phyloP scores from a whole-genome alignment of 2,888 invertebrate genomes.

The Azorinus chamasolen region DNA sequence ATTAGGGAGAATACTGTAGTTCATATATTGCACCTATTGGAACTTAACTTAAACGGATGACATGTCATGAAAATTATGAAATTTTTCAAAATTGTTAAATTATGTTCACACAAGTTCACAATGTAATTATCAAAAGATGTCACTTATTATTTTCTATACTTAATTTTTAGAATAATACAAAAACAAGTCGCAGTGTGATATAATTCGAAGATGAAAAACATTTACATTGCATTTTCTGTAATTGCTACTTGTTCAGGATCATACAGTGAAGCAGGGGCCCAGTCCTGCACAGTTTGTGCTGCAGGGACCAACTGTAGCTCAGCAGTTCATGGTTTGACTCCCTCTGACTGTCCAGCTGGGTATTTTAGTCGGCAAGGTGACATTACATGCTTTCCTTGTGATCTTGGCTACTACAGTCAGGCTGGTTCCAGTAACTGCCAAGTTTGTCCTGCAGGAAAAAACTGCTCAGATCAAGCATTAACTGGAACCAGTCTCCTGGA shows the following conservation, averaged over 20 bases:
- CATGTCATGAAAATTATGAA: too few relatives aligned
- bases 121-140: too few relatives aligned
- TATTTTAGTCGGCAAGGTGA: conserved; percentile 66
- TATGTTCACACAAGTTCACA: too few relatives aligned
- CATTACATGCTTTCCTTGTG: conserved; percentile 68
- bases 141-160: too few relatives aligned
- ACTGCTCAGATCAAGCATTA: conserved; percentile 31
- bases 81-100: too few relatives aligned
- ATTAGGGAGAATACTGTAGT: too few relatives aligned
- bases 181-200: too few relatives aligned
- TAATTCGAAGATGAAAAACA: too few relatives aligned
- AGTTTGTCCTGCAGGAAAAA: conserved; percentile 69
- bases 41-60: too few relatives aligned
- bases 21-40: too few relatives aligned
- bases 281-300: conserved; percentile 66
- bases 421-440: conserved; percentile 73
- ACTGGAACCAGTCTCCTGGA: conserved; percentile 30
- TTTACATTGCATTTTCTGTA: too few relatives aligned
- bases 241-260: conserved; percentile 54
- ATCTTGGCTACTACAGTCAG: conserved; percentile 73
- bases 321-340: conserved; percentile 43
- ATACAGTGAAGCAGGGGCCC: conserved; percentile 71
- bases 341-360: conserved; percentile 54
- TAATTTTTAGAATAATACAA: too few relatives aligned
- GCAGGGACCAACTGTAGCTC: conserved; percentile 59